Evolutionary conservation across 2,797 vertebrate species (phyloP), one percentile per base, ranked within the genome.

Genomic region (Anolis apletophallus): DNA sequence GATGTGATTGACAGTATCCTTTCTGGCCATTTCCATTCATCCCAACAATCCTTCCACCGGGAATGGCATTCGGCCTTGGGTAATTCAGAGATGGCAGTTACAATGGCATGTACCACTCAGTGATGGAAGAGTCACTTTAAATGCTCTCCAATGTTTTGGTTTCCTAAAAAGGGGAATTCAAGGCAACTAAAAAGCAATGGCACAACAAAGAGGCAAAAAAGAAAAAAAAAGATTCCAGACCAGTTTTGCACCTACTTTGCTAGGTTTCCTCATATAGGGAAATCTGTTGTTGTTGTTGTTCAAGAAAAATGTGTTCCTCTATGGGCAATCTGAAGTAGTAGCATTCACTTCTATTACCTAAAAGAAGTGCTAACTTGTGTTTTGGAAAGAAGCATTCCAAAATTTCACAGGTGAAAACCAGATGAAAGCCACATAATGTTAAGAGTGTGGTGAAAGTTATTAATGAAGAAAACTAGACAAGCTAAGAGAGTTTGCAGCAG

Each of bases 11-110:
- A 61, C 75, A 83, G 54, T 54, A 72, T 73, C 75, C 40, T 72
- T 83, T 73, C 76, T 64, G 55, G 73, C 61, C 75, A 79, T 72
- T 79, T 83, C 79, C 59, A 29, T 84, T 84, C 82, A 75, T 64
- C 21, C 82, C 57, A 61, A 74, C 36, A n/a, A 59, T 61, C 59
- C 68, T 75, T 59, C 59, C 61, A 54, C 72, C 21, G 32, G 79
- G 71, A 81, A 74, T 32, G 19, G 54, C 19, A 81, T 86, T 83
- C 73, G 55, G n/a, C 55, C 72, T 67, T 34, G 34, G 57, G 32
- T 2, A 23, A 29, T 61, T 13, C 55, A 50, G 46, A 61, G 14
- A 13, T 7, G 36, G n/a, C 32, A 26, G 23, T 32, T 17, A 64
- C 10, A 46, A 26, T 17, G 40, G 21, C 50, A 64, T 67, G 5